Conservation (phyloP, 2,888 invertebrate genomes). For the Xylota sylvarum region DNA sequence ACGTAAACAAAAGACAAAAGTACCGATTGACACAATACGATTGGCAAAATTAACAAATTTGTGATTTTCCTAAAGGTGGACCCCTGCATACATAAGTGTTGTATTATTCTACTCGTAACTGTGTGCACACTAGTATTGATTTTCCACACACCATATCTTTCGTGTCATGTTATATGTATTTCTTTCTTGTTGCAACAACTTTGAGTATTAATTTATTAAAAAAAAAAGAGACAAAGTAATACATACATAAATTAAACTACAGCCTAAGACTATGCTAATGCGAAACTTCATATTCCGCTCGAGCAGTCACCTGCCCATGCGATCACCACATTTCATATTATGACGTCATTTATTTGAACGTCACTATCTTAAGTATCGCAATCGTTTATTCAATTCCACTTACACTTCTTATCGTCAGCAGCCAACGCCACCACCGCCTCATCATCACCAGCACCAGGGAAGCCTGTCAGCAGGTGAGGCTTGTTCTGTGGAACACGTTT, state of each 20-base stretch:
- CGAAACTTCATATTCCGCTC: slow-evolving; percentile 81
- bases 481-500: slow-evolving; percentile 67
- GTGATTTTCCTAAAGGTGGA: not conserved
- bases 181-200: not conserved
- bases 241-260: slow-evolving; percentile 10
- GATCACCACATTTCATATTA: slow-evolving; percentile 81
- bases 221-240: slow-evolving; percentile 32
- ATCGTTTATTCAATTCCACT: slow-evolving; percentile 78
- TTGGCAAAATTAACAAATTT: not conserved
- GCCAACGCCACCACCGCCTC: slow-evolving; percentile 38
- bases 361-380: slow-evolving; percentile 80
- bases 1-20: slow-evolving; percentile 43
- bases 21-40: slow-evolving; percentile 14
- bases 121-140: slow-evolving; percentile 31
- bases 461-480: slow-evolving; percentile 45
- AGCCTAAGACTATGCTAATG: slow-evolving; percentile 80
- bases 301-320: slow-evolving; percentile 80
- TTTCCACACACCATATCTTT: slow-evolving; percentile 19
- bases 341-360: slow-evolving; percentile 81
- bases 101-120: not conserved
- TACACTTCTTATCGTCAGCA: slow-evolving; percentile 77
- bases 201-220: not conserved
- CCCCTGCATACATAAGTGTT: slow-evolving; percentile 7
- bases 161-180: not conserved
- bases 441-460: slow-evolving; percentile 22